Conservation (phyloP, 2,113 vertebrate genomes). For the Cavia aperea region DNA sequence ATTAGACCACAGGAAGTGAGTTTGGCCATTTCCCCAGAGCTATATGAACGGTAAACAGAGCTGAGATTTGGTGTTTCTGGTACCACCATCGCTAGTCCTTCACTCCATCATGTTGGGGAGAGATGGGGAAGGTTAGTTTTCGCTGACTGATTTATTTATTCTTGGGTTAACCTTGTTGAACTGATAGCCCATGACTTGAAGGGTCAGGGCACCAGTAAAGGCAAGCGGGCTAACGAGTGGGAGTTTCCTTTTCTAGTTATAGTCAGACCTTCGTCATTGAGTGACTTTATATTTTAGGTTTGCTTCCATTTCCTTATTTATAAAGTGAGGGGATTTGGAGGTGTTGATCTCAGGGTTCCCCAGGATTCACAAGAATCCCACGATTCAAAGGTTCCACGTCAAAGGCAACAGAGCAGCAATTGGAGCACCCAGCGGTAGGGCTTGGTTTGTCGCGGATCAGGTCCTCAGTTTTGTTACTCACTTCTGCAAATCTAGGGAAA, state of each 20-base stretch:
- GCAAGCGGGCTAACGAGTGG: not conserved
- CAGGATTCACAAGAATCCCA: not conserved
- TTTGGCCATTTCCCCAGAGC: not conserved
- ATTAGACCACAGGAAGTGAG: not conserved
- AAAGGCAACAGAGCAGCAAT: not conserved
- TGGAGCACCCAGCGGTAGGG: not conserved
- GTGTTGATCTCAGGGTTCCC: not conserved
- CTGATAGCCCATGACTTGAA: not conserved
- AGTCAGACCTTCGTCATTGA: not conserved
- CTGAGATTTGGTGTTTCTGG: not conserved
- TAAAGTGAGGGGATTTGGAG: conserved; percentile 8
- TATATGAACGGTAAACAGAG: not conserved
- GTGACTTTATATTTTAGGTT: not conserved
- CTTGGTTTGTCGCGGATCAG: not conserved
- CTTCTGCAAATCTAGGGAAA: not conserved
- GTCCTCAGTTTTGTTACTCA: not conserved
- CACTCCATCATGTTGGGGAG: not conserved
- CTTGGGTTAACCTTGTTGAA: not conserved
- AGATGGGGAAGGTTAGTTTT: conserved; percentile 2
- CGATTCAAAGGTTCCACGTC: not conserved
- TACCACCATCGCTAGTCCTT: not conserved
- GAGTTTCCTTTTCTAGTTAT: not conserved
- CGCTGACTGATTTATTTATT: not conserved
- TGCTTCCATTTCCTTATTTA: conserved; percentile 19
- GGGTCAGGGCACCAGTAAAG: not conserved